phyloP scores from a whole-genome alignment of 2,888 invertebrate genomes.

The Drosophila hamatofila region DNA sequence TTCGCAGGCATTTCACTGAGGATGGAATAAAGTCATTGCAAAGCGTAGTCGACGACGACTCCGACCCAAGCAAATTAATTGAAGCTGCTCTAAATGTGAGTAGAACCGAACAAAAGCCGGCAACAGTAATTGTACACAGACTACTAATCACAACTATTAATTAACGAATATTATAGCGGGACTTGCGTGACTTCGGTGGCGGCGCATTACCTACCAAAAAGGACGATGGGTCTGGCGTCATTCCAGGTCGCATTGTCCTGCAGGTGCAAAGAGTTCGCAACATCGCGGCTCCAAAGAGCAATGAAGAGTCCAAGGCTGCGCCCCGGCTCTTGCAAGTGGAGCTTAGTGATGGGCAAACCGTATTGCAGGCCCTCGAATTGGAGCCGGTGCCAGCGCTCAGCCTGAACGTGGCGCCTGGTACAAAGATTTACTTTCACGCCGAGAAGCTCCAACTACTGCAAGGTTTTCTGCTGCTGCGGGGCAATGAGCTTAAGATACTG shows the following conservation, averaged over 20 bases:
- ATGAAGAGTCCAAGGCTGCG: slow-evolving; percentile 93
- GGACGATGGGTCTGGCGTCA: slow-evolving; percentile 71
- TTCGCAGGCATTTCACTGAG: slow-evolving; percentile 88
- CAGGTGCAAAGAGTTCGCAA: slow-evolving; percentile 96
- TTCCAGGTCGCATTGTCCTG: slow-evolving; percentile 89
- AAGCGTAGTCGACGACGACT: slow-evolving; percentile 83
- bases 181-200: slow-evolving; percentile 93
- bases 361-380: slow-evolving; percentile 92
- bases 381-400: slow-evolving; percentile 90
- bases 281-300: slow-evolving; percentile 95
- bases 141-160: background rate
- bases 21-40: slow-evolving; percentile 89
- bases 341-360: slow-evolving; percentile 93
- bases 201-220: slow-evolving; percentile 90
- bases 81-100: slow-evolving; percentile 91
- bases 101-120: slow-evolving; percentile 55
- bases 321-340: slow-evolving; percentile 94
- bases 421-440: slow-evolving; percentile 89
- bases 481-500: slow-evolving; percentile 89
- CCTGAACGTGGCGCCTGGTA: slow-evolving; percentile 95
- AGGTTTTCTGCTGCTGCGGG: slow-evolving; percentile 90
- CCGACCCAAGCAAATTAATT: slow-evolving; percentile 88
- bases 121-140: no score
- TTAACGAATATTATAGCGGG: slow-evolving; percentile 85
- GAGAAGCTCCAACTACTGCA: slow-evolving; percentile 88